These are phyloP conservation scores for Callipepla californica DNA, from an alignment of 2,113 vertebrate species.

Conservation along the genomic window DNA sequence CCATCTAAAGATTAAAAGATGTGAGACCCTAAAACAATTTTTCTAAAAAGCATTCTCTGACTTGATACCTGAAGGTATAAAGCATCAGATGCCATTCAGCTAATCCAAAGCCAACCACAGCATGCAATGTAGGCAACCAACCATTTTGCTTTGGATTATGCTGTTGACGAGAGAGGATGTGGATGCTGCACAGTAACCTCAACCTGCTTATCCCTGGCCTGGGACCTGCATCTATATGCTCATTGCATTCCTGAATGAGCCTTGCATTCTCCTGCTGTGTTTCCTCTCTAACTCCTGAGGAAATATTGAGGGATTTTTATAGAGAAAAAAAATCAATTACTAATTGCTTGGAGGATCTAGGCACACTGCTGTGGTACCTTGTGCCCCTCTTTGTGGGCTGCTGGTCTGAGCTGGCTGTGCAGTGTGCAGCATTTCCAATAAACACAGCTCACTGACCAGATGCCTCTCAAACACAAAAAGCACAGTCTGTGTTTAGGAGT, in stretches of 20 bases:
- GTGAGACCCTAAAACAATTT: not conserved
- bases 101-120: not conserved
- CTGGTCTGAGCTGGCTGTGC: not conserved
- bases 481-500: not conserved
- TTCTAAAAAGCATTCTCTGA: not conserved
- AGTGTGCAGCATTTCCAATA: not conserved
- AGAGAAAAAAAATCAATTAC: not conserved
- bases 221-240: not conserved
- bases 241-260: not conserved
- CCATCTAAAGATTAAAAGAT: not conserved
- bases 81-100: not conserved
- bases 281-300: not conserved
- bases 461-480: too few relatives aligned
- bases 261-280: not conserved
- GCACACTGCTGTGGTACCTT: not conserved
- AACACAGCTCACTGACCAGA: not conserved
- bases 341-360: not conserved
- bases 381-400: accelerated
- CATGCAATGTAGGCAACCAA: not conserved
- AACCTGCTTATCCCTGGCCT: not conserved
- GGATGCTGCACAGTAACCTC: not conserved
- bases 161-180: not conserved
- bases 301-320: not conserved
- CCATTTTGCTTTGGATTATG: not conserved
- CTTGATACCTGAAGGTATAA: not conserved